These are phyloP conservation scores for Parnassius smintheus DNA, from an alignment of 2,888 invertebrate species.

Conservation along the genomic window DNA sequence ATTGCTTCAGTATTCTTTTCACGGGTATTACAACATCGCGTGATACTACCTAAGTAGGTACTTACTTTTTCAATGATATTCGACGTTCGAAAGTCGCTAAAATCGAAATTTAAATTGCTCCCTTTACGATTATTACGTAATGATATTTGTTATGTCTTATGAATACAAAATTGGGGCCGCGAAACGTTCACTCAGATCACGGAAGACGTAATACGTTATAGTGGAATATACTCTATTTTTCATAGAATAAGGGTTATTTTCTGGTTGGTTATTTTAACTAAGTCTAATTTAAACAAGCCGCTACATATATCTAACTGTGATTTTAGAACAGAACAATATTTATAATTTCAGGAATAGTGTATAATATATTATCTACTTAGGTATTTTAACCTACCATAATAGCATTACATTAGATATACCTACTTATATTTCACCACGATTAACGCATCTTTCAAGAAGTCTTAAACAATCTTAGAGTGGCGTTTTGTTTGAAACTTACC, in stretches of 20 bases:
- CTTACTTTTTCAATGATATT: constrained; percentile 29
- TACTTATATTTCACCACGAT: too few species aligned
- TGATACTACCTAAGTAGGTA: constrained; percentile 8
- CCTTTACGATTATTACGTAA: constrained; percentile 72
- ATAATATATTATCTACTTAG: too few species aligned
- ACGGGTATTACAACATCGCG: constrained; percentile 55
- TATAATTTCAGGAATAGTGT: too few species aligned
- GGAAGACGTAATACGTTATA: not conserved
- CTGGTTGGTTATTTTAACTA: not conserved
- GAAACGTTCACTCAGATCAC: constrained; percentile 51
- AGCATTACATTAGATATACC: too few species aligned
- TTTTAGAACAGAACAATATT: too few species aligned
- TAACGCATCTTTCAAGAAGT: too few species aligned
- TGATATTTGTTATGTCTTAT: constrained; percentile 51
- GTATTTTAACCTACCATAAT: too few species aligned
- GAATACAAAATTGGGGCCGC: constrained; percentile 68
- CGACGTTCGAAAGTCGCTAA: constrained; percentile 58
- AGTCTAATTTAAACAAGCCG: constrained; percentile 15
- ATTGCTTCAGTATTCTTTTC: constrained; percentile 12
- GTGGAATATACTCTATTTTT: constrained; percentile 4
- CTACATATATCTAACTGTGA: not conserved
- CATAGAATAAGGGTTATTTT: not conserved
- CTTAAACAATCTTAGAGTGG: too few species aligned
- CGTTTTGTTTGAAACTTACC: too few species aligned
- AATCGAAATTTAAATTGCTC: constrained; percentile 70